These are phyloP conservation scores for Drosophila jambulina DNA, from an alignment of 1,140 invertebrate species.

Conservation along the genomic window DNA sequence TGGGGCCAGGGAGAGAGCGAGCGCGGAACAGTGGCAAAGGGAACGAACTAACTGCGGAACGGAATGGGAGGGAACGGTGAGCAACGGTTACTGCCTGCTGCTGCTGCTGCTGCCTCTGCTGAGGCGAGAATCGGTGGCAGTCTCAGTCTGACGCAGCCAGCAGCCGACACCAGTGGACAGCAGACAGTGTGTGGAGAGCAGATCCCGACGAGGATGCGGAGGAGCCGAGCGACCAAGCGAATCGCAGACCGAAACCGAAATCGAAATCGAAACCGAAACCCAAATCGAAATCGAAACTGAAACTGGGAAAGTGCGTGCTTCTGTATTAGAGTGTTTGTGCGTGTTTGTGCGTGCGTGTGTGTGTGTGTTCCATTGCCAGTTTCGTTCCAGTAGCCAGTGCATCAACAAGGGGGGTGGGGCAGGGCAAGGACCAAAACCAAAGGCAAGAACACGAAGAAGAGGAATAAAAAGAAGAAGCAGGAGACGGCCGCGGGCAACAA, in stretches of 20 bases:
- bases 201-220: constrained; percentile 69
- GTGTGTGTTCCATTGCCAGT: constrained; percentile 64
- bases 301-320: constrained; percentile 53
- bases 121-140: constrained; percentile 39
- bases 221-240: constrained; percentile 26
- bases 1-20: background rate
- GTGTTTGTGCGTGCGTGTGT: background rate
- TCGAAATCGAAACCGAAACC: constrained; percentile 35
- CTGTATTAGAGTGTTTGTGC: background rate
- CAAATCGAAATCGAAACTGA: constrained; percentile 36
- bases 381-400: constrained; percentile 50
- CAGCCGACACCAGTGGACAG: constrained; percentile 55
- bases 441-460: constrained; percentile 16
- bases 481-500: constrained; percentile 34
- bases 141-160: constrained; percentile 49
- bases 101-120: constrained; percentile 1
- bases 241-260: constrained; percentile 30
- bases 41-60: constrained; percentile 8
- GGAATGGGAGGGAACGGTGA: constrained; percentile 12
- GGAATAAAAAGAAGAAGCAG: background rate
- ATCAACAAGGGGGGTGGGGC: constrained; percentile 55
- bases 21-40: constrained; percentile 5
- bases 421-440: constrained; percentile 16
- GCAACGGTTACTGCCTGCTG: constrained; percentile 17
- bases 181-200: constrained; percentile 33